Conservation (phyloP, 1,140 invertebrate genomes). For the Maniola jurtina region DNA sequence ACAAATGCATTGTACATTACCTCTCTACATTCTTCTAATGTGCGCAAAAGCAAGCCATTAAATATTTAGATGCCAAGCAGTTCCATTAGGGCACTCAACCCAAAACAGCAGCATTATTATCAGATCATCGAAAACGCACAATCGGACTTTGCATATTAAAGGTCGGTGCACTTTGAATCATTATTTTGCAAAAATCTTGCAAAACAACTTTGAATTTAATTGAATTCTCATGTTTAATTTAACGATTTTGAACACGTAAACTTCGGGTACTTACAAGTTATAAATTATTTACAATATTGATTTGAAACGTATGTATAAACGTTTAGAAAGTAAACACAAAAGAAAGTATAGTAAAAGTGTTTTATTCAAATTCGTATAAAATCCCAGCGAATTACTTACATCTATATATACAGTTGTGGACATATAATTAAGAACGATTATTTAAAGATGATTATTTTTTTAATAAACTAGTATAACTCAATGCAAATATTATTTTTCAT, state of each 20-base stretch:
- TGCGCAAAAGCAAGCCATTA: background rate
- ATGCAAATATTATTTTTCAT: too few relatives aligned
- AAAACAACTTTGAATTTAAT: too few relatives aligned
- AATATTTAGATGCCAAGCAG: background rate
- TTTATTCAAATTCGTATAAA: constrained; percentile 6
- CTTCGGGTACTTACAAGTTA: background rate
- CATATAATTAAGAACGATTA: too few relatives aligned
- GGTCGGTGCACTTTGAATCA: background rate
- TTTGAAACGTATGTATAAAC: background rate
- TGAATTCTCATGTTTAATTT: too few relatives aligned
- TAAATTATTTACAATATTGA: constrained; percentile 1
- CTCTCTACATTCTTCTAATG: background rate
- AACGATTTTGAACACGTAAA: too few relatives aligned
- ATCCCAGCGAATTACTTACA: background rate
- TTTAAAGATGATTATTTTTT: too few relatives aligned
- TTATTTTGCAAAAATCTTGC: too few relatives aligned
- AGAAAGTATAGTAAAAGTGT: constrained; percentile 9
- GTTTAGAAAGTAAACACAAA: constrained; percentile 5
- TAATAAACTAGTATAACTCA: too few relatives aligned
- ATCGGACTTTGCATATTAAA: background rate
- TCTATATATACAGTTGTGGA: background rate
- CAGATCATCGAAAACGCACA: background rate
- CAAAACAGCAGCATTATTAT: background rate
- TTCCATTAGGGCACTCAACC: background rate
- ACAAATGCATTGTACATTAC: too few relatives aligned